phyloP scores from a whole-genome alignment of 2,797 vertebrate species.

The Discoglossus pictus region DNA sequence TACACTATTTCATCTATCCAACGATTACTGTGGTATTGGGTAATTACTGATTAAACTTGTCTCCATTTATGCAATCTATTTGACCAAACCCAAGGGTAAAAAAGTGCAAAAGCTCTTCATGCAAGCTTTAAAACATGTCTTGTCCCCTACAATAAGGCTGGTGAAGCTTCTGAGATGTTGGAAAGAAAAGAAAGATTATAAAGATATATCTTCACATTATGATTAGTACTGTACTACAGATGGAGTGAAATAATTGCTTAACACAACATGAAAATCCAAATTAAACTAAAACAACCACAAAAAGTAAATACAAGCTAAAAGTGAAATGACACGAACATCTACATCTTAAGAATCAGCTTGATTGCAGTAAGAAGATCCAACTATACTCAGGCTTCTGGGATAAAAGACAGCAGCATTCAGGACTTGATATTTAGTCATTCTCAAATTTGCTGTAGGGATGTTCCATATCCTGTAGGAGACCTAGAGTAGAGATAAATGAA shows the following conservation, averaged over 20 bases:
- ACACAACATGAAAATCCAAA: background rate
- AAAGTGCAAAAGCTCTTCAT: background rate
- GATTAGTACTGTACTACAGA: background rate
- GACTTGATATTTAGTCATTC: constrained; percentile 72
- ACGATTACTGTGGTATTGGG: too few relatives aligned
- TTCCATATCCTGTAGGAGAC: constrained; percentile 82
- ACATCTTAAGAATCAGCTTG: too few relatives aligned
- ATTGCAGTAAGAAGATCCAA: too few relatives aligned
- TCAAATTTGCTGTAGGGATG: constrained; percentile 88
- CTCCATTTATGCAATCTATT: background rate
- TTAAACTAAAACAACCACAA: background rate
- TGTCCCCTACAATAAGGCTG: background rate
- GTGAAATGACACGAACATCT: too few relatives aligned
- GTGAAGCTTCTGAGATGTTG: background rate
- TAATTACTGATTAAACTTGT: too few relatives aligned
- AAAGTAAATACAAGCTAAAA: too few relatives aligned
- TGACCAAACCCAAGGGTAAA: background rate
- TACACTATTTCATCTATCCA: too few relatives aligned
- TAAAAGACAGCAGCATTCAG: too few relatives aligned
- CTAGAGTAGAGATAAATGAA: constrained; percentile 64
- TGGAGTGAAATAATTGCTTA: background rate
- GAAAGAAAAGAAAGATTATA: background rate
- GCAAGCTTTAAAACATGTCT: background rate
- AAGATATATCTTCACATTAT: background rate
- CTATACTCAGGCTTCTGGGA: too few relatives aligned